These are phyloP conservation scores for Drosophila mauritiana DNA, from an alignment of 1,140 invertebrate genomes.

Conservation along the genomic window DNA sequence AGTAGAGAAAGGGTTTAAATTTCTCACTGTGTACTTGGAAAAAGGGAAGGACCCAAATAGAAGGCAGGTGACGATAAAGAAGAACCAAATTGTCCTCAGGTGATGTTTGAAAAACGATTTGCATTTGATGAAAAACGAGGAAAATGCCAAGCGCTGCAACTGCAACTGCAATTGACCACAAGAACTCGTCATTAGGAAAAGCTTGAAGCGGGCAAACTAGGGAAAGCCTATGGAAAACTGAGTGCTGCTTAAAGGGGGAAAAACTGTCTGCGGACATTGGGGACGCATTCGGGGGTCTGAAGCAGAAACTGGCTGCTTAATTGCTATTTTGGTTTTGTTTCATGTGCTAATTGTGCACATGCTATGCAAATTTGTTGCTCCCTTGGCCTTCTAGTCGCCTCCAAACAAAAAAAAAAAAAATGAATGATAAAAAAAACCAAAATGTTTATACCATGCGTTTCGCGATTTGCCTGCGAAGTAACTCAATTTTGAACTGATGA, in stretches of 20 bases:
- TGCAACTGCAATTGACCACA: constrained; percentile 39
- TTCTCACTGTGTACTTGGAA: neutral
- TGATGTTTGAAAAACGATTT: constrained; percentile 17
- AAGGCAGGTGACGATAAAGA: neutral
- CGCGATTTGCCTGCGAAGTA: constrained; percentile 8
- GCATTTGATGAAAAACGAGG: constrained; percentile 8
- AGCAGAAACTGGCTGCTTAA: constrained; percentile 34
- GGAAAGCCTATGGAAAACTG: constrained; percentile 15
- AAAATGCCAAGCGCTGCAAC: constrained; percentile 21
- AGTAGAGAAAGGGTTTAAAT: neutral
- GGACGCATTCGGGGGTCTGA: neutral
- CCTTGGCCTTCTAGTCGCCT: constrained; percentile 13
- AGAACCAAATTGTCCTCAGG: neutral
- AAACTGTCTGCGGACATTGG: neutral
- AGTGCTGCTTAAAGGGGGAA: neutral
- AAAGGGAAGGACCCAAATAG: no score
- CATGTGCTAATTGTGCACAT: constrained; percentile 46
- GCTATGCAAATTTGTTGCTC: constrained; percentile 40
- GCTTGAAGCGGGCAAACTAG: constrained; percentile 3
- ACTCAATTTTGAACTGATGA: constrained; percentile 21
- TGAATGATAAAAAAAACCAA: neutral
- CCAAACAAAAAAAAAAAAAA: constrained; percentile 1
- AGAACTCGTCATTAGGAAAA: constrained; percentile 36
- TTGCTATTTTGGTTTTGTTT: constrained; percentile 41
- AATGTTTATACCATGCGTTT: constrained; percentile 12